A percentile compares a stretch with the other conserved stretches of the same genome.
Conservation (phyloP, 2,113 vertebrate species). For the Castor canadensis region DNA sequence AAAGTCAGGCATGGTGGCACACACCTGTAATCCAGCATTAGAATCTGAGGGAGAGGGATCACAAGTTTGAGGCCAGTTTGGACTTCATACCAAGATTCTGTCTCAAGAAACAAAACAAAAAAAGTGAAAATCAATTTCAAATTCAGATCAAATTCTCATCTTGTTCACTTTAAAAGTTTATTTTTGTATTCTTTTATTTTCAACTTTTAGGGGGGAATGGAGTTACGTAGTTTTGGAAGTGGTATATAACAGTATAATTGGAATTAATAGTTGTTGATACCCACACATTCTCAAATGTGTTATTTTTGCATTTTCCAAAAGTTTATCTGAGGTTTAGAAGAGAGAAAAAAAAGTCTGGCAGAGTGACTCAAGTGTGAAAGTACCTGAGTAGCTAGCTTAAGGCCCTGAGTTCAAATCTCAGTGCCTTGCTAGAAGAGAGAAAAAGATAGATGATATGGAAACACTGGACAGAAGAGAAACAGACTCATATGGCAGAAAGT, state of each 20-base stretch:
- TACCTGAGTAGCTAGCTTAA: too few species aligned
- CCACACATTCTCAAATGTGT: neutral
- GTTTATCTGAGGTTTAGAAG: neutral
- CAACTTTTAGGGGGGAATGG: neutral
- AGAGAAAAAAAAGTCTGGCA: neutral
- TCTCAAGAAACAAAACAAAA: neutral
- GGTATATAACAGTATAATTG: neutral
- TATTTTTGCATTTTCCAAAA: neutral
- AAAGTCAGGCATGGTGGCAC: neutral
- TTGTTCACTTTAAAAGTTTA: neutral
- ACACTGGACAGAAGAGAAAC: neutral
- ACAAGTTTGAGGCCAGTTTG: neutral
- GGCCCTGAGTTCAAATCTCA: too few species aligned
- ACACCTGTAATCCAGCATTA: neutral
- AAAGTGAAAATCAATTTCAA: neutral
- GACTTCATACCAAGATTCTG: neutral
- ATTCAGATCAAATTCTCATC: neutral
- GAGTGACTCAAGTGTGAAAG: too few species aligned
- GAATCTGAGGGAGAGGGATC: neutral
- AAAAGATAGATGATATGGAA: too few species aligned
- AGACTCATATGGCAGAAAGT: neutral
- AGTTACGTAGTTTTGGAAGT: neutral
- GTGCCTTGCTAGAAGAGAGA: too few species aligned
- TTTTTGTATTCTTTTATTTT: neutral
- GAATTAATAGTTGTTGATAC: neutral